Evolutionary conservation across 2,888 invertebrate species (phyloP).

Genomic region (Galeruca laticollis): DNA sequence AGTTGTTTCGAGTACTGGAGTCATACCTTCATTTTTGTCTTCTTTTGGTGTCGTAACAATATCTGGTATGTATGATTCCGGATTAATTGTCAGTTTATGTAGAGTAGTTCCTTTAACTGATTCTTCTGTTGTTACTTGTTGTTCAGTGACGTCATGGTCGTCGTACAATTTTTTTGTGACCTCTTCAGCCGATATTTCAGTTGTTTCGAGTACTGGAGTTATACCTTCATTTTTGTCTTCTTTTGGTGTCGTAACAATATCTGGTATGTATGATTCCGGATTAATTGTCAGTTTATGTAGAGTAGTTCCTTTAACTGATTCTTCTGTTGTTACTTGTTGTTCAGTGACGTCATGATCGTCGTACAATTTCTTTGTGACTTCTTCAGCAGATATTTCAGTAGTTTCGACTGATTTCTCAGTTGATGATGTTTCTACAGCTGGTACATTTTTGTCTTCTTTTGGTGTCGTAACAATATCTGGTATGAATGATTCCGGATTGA

Average conservation of each 20-base stretch:
- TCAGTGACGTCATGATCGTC: not conserved
- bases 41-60: not conserved
- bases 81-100: not conserved
- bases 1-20: not conserved
- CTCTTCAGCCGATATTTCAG: not conserved
- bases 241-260: not conserved
- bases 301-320: constrained; percentile 8
- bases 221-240: not conserved
- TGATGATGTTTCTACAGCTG: too few relatives aligned
- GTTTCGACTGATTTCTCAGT: too few relatives aligned
- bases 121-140: constrained; percentile 15
- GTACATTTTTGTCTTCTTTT: not conserved
- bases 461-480: not conserved
- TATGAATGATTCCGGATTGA: not conserved
- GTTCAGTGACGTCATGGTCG: not conserved
- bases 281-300: not conserved
- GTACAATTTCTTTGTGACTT: not conserved
- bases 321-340: constrained; percentile 10
- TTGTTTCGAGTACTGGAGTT: not conserved
- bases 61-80: not conserved
- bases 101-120: constrained; percentile 4
- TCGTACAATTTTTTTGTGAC: not conserved
- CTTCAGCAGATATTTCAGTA: not conserved
- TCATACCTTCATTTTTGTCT: not conserved
- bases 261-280: not conserved